A percentile compares a stretch with the other conserved stretches of the same genome.
These are phyloP conservation scores for Bombus sylvicola DNA, from an alignment of 1,140 invertebrate genomes.

Conservation along the genomic window DNA sequence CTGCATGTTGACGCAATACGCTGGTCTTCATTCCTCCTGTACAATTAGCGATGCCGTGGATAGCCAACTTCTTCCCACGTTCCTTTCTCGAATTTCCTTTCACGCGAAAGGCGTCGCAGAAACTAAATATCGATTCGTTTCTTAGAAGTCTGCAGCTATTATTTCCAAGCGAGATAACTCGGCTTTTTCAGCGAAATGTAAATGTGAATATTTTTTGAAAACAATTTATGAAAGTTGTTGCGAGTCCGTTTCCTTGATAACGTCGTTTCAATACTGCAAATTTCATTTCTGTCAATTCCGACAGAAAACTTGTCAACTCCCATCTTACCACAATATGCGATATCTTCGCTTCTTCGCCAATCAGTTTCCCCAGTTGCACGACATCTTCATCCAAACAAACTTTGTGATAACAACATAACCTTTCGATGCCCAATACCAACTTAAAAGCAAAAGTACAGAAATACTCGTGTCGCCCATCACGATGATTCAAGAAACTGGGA, in stretches of 20 bases:
- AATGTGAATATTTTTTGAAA: neutral
- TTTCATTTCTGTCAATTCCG: no score
- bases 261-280: no score
- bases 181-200: neutral
- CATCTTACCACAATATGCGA: no score
- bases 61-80: constrained; percentile 3
- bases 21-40: neutral
- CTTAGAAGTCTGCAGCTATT: neutral
- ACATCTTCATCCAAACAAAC: neutral
- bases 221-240: no score
- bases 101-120: neutral
- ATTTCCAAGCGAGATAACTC: neutral
- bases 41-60: neutral
- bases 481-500: neutral
- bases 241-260: no score
- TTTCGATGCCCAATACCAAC: no score
- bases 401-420: neutral
- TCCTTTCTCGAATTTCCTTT: neutral
- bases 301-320: no score
- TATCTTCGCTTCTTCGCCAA: no score
- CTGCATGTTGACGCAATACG: neutral
- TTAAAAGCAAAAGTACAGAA: neutral
- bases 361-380: neutral
- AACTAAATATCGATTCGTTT: neutral
- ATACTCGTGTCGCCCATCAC: neutral